Evolutionary conservation across 2,797 vertebrate species (phyloP), one percentile per base, ranked within the genome.

Genomic region (Sandelia bainsii): DNA sequence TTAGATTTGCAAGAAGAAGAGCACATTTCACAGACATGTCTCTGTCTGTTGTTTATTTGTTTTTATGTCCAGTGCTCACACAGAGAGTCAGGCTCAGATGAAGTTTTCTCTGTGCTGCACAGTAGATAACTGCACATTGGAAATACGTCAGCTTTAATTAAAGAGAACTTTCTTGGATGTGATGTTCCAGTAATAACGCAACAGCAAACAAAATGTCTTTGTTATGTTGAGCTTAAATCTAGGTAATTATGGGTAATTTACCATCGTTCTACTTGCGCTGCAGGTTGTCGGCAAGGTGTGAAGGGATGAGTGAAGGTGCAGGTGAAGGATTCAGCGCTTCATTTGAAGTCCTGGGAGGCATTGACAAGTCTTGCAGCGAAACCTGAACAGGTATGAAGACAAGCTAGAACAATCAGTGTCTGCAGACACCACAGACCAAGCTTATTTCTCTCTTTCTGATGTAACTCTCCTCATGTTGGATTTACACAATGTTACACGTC

Each of bases 161-260:
- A 68, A 87, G 80, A 69, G 71, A 72, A 61, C 40, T 20, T 16
- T 65, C 73, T 60, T 40, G 39, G 76, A 72, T 27, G 25, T 50
- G 58, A 74, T 53, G 64, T 83, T 83, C 75, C 80, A 77, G 58
- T 66, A 75, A 88, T 79, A 84, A 81, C 62, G 62, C 75, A 81
- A 83, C 66, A 80, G 75, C 79, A 86, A 85, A 87, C 75, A 82
- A 75, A 74, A 81, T 45, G 66, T 44, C 87, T 90, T 83, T 88
- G 89, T 87, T 61, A 66, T 44, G 69, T 37, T 20, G 62, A 40
- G 67, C 80, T 76, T 42, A 74, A 84, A 87, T 69, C 77, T 56
- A 17, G 49, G 83, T 85, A 92, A 92, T 91, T 90, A 91, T 58
- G 69, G 75, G 76, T 85, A 84, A 93, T 93, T 93, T 89, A 49